Conservation (phyloP, 2,888 invertebrate species). For the Synanthedon myopaeformis region DNA sequence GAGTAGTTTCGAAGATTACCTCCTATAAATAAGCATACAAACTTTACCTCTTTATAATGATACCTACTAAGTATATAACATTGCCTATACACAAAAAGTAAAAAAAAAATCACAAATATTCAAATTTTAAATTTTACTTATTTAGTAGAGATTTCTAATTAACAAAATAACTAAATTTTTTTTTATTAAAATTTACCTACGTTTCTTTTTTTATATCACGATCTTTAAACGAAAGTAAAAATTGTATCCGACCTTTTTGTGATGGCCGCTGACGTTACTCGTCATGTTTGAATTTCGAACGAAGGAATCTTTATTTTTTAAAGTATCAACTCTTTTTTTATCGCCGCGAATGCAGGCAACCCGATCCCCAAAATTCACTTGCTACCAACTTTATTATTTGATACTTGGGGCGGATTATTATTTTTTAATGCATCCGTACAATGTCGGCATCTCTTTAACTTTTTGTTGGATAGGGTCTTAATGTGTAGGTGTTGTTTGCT, state of each 20-base stretch:
- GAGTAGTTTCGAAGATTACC: too few relatives aligned
- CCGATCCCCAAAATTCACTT: constrained; percentile 67
- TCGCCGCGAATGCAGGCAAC: constrained; percentile 38
- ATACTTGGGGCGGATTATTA: constrained; percentile 58
- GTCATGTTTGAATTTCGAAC: constrained; percentile 61
- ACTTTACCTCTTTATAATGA: too few relatives aligned
- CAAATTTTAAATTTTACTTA: too few relatives aligned
- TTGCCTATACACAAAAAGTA: too few relatives aligned
- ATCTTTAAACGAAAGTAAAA: background rate
- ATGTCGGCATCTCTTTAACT: constrained; percentile 52
- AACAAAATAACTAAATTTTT: too few relatives aligned
- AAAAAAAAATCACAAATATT: too few relatives aligned
- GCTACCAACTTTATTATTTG: constrained; percentile 70
- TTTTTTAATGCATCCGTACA: constrained; percentile 36
- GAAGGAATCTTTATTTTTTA: constrained; percentile 28
- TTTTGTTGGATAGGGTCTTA: constrained; percentile 39
- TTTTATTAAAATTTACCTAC: too few relatives aligned
- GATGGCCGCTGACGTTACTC: constrained; percentile 49
- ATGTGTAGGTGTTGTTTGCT: constrained; percentile 44
- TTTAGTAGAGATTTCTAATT: too few relatives aligned
- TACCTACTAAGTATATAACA: too few relatives aligned
- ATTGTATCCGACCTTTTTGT: constrained; percentile 30
- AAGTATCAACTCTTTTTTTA: constrained; percentile 33
- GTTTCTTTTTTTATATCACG: background rate
- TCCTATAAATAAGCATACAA: too few relatives aligned